Base-by-base conservation (phyloP, 1,140 invertebrate genomes). In the Druon quercuslanigerum region DNA sequence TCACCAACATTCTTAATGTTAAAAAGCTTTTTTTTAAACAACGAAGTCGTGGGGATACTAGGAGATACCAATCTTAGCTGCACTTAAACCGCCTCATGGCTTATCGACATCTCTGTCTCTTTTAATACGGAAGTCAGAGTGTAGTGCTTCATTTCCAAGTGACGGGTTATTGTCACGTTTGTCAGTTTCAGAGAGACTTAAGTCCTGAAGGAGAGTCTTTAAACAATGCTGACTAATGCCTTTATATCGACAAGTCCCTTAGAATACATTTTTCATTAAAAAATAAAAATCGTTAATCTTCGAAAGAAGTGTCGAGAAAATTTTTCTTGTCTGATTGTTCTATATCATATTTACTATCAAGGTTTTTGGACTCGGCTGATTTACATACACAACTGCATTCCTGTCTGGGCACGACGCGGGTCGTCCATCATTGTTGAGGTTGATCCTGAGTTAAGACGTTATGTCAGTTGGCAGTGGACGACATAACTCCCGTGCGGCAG, bases 381-480 rank as follows among this genome's bases (percentile, higher is more conserved):
- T 46, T 46, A 46, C 40, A 46, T 46, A 46, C 56, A 60, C 14
- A 20, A 20, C 19, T 60, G 8, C 19, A 11, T 60, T 60, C 17
- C 33, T 20, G 17, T 60, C 56, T 60, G 17, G 17, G 9, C 11
- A 20, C 17, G 12, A 13, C 17, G 17, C 19, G 19, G 19, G 19
- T 60, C 56, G 14, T 60, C 25, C 20, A 33, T 33, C 20, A 60
- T 60, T 60, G 20, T 40, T 60, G 13, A 40, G 57, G 40, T 60
- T 60, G 57, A 60, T 60, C 25, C 19, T 11, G 57, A 60, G 57
- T 60, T 60, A 60, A 60, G 57, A 60, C 57, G 57, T 60, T 60
- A 60, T 60, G 57, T 60, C 14, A 60, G 57, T 60, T 60, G 20
- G 20, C 57, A 60, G 25, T 60, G 57, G 20, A 60, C 20, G 57